Conservation (phyloP, 2,113 vertebrate genomes). For the Pampusana beccarii region DNA sequence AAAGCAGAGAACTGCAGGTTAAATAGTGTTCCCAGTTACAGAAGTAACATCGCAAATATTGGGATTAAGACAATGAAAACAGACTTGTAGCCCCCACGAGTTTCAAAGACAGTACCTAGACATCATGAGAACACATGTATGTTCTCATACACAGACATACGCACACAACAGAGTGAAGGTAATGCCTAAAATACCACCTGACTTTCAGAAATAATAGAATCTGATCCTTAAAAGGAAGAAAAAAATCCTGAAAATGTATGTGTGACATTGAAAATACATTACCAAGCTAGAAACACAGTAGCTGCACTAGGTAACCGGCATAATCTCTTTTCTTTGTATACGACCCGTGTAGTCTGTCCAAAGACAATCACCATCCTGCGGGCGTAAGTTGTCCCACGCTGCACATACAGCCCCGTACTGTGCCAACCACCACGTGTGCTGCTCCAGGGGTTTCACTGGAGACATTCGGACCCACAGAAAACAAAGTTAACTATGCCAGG, state of each 20-base stretch:
- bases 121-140: neutral
- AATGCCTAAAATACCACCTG: neutral
- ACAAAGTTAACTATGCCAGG: neutral
- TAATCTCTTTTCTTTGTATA: neutral
- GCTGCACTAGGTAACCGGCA: neutral
- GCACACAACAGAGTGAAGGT: neutral
- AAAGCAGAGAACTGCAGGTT: neutral
- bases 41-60: neutral
- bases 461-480: neutral
- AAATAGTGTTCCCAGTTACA: neutral
- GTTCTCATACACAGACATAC: neutral
- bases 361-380: neutral
- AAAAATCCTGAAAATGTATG: neutral
- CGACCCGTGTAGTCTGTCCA: neutral
- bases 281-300: neutral
- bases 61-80: neutral
- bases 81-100: neutral
- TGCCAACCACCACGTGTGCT: fast-evolving
- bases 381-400: fast-evolving
- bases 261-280: neutral
- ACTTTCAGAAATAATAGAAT: neutral
- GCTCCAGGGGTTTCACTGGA: neutral
- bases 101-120: neutral
- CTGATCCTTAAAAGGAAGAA: neutral
- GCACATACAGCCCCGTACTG: neutral